These are phyloP conservation scores for Amia ocellicauda DNA, from an alignment of 2,113 vertebrate genomes.

Conservation along the genomic window DNA sequence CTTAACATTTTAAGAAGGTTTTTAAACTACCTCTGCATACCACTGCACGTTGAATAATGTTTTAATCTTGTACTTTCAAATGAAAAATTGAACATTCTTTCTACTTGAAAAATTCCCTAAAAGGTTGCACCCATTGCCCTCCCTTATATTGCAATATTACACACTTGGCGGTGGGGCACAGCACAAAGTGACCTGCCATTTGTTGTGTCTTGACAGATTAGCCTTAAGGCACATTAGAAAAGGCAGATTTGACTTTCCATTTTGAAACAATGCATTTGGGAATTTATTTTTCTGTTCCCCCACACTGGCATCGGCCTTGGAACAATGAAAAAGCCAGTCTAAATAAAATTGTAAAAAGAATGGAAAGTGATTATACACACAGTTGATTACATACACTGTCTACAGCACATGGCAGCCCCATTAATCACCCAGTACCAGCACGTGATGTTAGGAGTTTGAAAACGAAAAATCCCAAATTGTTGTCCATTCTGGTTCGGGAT, in stretches of 20 bases:
- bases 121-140: conserved; percentile 24
- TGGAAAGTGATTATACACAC: background rate
- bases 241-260: conserved; percentile 64
- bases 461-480: too few species aligned
- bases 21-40: too few species aligned
- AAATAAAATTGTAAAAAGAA: conserved; percentile 8
- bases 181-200: conserved; percentile 36
- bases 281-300: conserved; percentile 48
- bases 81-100: background rate
- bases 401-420: background rate
- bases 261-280: conserved; percentile 57
- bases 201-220: conserved; percentile 65
- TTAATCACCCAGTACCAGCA: conserved; percentile 9
- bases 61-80: background rate
- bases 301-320: background rate
- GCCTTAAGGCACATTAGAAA: conserved; percentile 47
- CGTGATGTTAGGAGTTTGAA: background rate
- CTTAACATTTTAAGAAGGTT: too few species aligned
- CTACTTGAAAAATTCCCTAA: conserved; percentile 18
- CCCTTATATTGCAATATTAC: conserved; percentile 9
- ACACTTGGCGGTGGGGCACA: conserved; percentile 26
- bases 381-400: background rate
- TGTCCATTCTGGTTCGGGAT: too few species aligned
- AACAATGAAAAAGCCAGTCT: background rate
- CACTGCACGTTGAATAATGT: too few species aligned